These are phyloP conservation scores for Sipunculus nudus DNA, from an alignment of 2,888 invertebrate genomes.

Conservation along the genomic window DNA sequence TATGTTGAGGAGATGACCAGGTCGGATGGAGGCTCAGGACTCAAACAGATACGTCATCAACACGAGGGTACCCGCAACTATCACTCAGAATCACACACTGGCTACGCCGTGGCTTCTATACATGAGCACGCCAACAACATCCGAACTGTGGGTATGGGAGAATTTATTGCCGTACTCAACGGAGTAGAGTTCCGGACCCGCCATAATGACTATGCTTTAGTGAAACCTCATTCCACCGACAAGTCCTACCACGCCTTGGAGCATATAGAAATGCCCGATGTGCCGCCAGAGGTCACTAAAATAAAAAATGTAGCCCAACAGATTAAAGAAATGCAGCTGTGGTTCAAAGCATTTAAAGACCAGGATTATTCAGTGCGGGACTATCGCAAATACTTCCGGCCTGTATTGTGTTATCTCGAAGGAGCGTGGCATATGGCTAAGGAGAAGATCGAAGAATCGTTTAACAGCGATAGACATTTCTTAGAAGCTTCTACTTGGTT, in stretches of 20 bases:
- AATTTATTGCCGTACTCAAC: slow-evolving; percentile 47
- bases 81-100: slow-evolving; percentile 31
- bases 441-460: slow-evolving; percentile 51
- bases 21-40: no score
- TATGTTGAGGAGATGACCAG: no score
- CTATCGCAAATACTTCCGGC: no score
- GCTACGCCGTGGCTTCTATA: slow-evolving; percentile 36
- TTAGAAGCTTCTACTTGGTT: slow-evolving; percentile 48
- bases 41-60: slow-evolving; percentile 9
- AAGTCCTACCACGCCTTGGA: slow-evolving; percentile 41
- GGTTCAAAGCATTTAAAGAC: no score
- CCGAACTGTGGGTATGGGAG: slow-evolving; percentile 41
- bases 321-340: no score
- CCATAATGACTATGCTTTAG: slow-evolving; percentile 36
- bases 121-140: slow-evolving; percentile 55
- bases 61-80: slow-evolving; percentile 40
- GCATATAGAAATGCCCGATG: slow-evolving; percentile 51
- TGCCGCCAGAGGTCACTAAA: slow-evolving; percentile 50
- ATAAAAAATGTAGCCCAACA: no score
- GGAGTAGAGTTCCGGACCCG: slow-evolving; percentile 52
- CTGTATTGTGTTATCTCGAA: no score
- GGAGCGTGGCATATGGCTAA: no score
- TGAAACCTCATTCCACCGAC: slow-evolving; percentile 34
- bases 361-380: no score
- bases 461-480: slow-evolving; percentile 53